Conservation (phyloP, 2,113 vertebrate species). For the Okapia johnstoni region DNA sequence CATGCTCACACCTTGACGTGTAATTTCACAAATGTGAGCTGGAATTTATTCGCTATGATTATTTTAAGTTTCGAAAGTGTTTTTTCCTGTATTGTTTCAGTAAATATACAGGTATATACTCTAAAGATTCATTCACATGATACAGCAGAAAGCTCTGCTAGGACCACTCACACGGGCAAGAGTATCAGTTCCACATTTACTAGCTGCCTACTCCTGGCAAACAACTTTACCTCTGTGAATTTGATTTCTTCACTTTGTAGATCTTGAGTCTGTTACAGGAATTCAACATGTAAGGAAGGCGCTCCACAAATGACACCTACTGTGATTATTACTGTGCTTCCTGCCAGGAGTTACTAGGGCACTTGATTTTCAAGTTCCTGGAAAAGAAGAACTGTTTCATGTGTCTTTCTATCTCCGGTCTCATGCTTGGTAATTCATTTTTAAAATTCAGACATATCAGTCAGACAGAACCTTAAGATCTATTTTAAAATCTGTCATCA, state of each 20-base stretch:
- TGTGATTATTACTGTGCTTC: not conserved
- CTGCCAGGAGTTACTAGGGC: not conserved
- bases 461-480: not conserved
- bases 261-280: not conserved
- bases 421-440: not conserved
- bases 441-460: not conserved
- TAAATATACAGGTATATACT: not conserved
- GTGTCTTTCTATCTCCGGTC: not conserved
- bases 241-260: not conserved
- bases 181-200: not conserved
- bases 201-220: not conserved
- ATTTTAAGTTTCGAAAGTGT: not conserved
- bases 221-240: not conserved
- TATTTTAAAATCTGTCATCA: not conserved
- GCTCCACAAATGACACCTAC: not conserved
- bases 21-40: not conserved
- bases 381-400: not conserved
- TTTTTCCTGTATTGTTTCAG: not conserved
- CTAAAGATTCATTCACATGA: not conserved
- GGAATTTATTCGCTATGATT: not conserved
- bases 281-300: not conserved
- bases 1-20: not conserved
- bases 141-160: not conserved
- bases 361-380: not conserved
- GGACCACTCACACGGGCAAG: not conserved